Evolutionary conservation across 2,113 vertebrate genomes (phyloP).

Genomic region (Plestiodon gilberti): DNA sequence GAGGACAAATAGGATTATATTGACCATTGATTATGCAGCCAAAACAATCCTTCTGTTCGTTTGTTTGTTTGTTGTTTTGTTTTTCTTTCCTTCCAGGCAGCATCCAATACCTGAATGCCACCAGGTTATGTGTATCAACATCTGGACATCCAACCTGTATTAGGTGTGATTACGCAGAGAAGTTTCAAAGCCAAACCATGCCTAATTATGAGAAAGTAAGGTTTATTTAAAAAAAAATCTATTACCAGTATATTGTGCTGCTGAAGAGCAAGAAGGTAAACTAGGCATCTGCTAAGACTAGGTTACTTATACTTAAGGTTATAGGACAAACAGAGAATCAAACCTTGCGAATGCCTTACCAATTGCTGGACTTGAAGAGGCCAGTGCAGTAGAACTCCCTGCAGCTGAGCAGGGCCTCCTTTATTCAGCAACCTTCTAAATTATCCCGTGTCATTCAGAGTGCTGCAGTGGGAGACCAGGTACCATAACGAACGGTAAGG

Average conservation of each 20-base stretch:
- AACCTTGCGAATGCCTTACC: not conserved
- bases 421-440: not conserved
- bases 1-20: not conserved
- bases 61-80: not conserved
- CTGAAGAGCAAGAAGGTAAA: not conserved
- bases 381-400: not conserved
- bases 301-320: not conserved
- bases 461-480: not conserved
- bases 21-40: too few species aligned
- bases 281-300: not conserved
- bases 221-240: not conserved
- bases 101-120: slow-evolving; percentile 61
- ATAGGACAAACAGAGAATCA: not conserved
- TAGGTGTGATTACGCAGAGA: slow-evolving; percentile 63
- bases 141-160: slow-evolving; percentile 36
- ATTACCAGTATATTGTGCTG: not conserved
- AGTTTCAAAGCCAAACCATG: slow-evolving; percentile 59
- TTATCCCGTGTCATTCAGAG: not conserved
- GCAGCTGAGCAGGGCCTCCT: not conserved
- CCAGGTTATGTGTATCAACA: slow-evolving; percentile 61
- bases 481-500: not conserved
- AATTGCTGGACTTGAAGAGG: not conserved
- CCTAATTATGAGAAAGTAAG: slow-evolving; percentile 52
- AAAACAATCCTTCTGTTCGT: not conserved
- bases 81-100: slow-evolving; percentile 52